Percentiles rank a stretch among this genome's conserved stretches.
Evolutionary conservation across 1,140 invertebrate species (phyloP).

Genomic region (Euglossa dilemma): DNA sequence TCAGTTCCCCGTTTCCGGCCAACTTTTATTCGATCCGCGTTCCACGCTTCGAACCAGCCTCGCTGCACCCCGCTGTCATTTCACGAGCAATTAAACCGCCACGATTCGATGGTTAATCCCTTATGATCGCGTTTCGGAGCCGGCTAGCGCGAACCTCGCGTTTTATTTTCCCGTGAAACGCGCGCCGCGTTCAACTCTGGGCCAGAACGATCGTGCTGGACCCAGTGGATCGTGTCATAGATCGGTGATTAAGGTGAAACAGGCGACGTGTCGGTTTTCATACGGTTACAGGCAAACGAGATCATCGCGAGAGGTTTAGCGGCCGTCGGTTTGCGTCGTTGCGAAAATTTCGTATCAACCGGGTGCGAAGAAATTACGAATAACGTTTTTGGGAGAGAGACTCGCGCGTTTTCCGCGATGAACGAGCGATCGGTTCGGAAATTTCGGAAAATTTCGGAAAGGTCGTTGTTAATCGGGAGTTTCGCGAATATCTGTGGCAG

Average conservation of each 20-base stretch:
- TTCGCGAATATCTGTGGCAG: no score
- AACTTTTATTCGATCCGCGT: background rate
- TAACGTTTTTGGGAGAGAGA: background rate
- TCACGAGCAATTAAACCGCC: background rate
- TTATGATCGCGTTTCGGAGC: background rate
- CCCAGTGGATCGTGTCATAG: background rate
- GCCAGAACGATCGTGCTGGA: background rate
- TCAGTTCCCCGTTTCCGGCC: background rate
- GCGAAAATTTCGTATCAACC: no score
- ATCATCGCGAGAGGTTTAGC: background rate
- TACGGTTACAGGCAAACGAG: background rate
- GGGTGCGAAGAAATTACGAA: background rate
- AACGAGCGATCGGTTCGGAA: no score
- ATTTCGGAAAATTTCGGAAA: no score
- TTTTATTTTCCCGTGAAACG: background rate
- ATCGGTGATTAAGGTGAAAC: background rate
- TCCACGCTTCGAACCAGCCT: background rate
- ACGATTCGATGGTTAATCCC: conserved; percentile 17
- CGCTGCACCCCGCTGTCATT: background rate
- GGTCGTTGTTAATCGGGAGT: no score
- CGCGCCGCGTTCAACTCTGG: background rate
- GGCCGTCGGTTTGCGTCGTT: background rate
- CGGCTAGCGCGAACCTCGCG: background rate
- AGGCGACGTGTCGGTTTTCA: background rate
- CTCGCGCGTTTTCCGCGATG: no score